Evolutionary conservation across 2,888 invertebrate genomes (phyloP).

Genomic region (Dolichomitus sp.): DNA sequence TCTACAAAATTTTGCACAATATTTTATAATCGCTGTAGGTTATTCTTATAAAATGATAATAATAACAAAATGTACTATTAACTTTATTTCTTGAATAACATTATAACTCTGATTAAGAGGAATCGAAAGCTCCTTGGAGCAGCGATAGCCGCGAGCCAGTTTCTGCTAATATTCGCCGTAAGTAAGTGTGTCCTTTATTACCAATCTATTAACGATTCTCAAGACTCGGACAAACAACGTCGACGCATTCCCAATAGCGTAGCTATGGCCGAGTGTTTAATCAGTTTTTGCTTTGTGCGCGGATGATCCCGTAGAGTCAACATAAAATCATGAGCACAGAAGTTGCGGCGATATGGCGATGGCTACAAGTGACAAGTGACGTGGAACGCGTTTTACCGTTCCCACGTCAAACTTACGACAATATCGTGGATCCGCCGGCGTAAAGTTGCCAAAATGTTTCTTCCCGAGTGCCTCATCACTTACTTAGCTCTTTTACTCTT

Average conservation of each 20-base stretch:
- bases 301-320: constrained; percentile 21
- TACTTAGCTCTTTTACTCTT: constrained; percentile 50
- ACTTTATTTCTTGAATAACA: too few species aligned
- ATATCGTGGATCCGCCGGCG: constrained; percentile 19
- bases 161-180: too few species aligned
- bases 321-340: constrained; percentile 7
- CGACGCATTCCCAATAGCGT: not conserved
- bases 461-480: constrained; percentile 55
- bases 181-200: too few species aligned
- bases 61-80: too few species aligned
- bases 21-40: too few species aligned
- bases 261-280: not conserved
- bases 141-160: too few species aligned
- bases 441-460: constrained; percentile 64
- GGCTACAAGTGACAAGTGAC: constrained; percentile 66
- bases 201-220: too few species aligned
- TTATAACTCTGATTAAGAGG: too few species aligned
- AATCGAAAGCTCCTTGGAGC: too few species aligned
- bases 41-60: too few species aligned
- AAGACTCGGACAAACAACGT: not conserved
- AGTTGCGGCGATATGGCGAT: constrained; percentile 43
- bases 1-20: too few species aligned
- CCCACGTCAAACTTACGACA: constrained; percentile 30
- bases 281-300: not conserved
- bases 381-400: constrained; percentile 67